These are phyloP conservation scores for Phlogophora meticulosa DNA, from an alignment of 2,888 invertebrate genomes.

Conservation along the genomic window DNA sequence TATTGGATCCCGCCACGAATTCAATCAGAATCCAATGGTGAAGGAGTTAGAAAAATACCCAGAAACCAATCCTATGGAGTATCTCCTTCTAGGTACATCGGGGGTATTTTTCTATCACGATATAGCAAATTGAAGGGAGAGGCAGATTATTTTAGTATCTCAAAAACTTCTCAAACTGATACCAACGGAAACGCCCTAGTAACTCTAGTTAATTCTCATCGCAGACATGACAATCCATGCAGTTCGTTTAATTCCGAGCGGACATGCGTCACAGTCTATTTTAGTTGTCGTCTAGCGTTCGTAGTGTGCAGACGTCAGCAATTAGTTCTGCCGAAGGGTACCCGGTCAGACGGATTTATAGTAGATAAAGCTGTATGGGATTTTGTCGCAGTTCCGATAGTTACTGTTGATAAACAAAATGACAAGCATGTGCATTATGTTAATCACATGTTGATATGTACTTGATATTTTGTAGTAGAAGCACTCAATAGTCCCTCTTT, in stretches of 20 bases:
- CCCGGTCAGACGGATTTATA: constrained; percentile 4
- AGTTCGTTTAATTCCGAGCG: constrained; percentile 12
- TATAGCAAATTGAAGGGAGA: too few relatives aligned
- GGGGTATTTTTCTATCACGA: too few relatives aligned
- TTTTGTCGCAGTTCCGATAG: neutral
- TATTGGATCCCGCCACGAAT: too few relatives aligned
- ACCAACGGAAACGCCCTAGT: neutral
- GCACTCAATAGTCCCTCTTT: neutral
- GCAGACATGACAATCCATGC: constrained; percentile 11
- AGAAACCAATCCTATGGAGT: too few relatives aligned
- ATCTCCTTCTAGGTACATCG: too few relatives aligned
- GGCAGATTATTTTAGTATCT: too few relatives aligned
- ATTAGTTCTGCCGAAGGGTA: constrained; percentile 24
- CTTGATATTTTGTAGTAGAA: neutral
- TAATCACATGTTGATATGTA: neutral
- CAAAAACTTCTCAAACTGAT: neutral
- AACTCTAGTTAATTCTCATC: neutral
- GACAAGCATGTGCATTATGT: neutral
- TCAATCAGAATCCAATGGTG: too few relatives aligned
- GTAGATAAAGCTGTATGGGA: constrained; percentile 8
- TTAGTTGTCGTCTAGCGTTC: constrained; percentile 31
- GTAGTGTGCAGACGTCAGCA: constrained; percentile 20
- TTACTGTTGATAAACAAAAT: constrained; percentile 22
- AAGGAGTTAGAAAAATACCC: too few relatives aligned
- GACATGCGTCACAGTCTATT: constrained; percentile 40